A percentile compares a stretch with the other conserved stretches of the same genome.
These are phyloP conservation scores for Synanceia verrucosa DNA, from an alignment of 2,797 vertebrate genomes.

Conservation along the genomic window DNA sequence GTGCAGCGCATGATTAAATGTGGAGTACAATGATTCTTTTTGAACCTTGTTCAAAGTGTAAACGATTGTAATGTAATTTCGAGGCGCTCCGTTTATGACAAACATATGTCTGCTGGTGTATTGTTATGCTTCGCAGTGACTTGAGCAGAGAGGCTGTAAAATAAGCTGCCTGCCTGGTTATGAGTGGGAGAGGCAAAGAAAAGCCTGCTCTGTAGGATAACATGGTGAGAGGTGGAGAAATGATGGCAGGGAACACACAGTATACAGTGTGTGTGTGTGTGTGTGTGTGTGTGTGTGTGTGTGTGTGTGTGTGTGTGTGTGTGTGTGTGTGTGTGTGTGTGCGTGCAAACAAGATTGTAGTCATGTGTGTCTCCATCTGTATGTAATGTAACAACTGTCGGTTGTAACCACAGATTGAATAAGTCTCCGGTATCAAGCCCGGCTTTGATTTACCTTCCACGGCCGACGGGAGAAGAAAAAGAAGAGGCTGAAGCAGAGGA, in stretches of 20 bases:
- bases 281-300: conserved; percentile 2
- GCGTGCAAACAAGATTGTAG: conserved; percentile 18
- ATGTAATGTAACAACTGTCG: conserved; percentile 38
- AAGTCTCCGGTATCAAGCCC: conserved; percentile 58
- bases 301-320: not conserved
- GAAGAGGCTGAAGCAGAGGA: conserved; percentile 62
- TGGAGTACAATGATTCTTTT: conserved; percentile 58
- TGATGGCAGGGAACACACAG: conserved; percentile 23
- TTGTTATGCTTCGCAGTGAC: conserved; percentile 63
- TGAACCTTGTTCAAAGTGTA: conserved; percentile 64
- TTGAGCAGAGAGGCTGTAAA: conserved; percentile 50
- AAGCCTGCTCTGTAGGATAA: conserved; percentile 38
- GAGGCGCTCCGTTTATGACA: conserved; percentile 65
- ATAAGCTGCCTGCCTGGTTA: conserved; percentile 46
- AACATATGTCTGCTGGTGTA: conserved; percentile 69
- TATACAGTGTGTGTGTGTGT: not conserved
- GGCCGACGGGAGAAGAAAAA: conserved; percentile 52
- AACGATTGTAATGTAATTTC: conserved; percentile 56
- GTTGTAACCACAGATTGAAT: conserved; percentile 52
- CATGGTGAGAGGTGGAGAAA: conserved; percentile 44
- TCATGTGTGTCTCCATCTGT: conserved; percentile 40
- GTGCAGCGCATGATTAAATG: conserved; percentile 57
- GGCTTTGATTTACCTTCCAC: conserved; percentile 73
- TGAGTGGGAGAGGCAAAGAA: conserved; percentile 42
- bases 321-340: conserved; percentile 1